These are phyloP conservation scores for Toxonevra muliebris DNA, from an alignment of 2,888 invertebrate species.

Conservation along the genomic window DNA sequence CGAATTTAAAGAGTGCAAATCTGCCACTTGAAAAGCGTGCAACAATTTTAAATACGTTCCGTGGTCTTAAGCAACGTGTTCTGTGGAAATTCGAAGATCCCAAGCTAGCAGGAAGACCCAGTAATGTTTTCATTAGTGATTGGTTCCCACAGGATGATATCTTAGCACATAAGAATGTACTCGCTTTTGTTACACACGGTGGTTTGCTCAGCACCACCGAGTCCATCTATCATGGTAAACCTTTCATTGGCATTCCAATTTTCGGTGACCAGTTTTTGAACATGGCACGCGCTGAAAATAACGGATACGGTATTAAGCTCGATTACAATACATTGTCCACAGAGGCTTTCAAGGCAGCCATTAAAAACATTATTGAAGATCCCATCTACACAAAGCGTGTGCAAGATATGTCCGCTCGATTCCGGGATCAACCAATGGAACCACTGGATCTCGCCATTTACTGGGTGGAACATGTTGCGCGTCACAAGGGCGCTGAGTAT, in stretches of 20 bases:
- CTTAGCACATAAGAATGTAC: slow-evolving; percentile 65
- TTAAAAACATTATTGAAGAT: slow-evolving; percentile 48
- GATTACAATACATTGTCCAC: slow-evolving; percentile 57
- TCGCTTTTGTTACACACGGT: slow-evolving; percentile 66
- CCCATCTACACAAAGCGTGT: slow-evolving; percentile 42
- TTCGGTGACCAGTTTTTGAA: slow-evolving; percentile 68
- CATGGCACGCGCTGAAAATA: slow-evolving; percentile 62
- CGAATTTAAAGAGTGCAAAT: slow-evolving; percentile 55
- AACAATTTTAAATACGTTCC: slow-evolving; percentile 50
- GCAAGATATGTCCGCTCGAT: slow-evolving; percentile 50
- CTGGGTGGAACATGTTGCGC: slow-evolving; percentile 60
- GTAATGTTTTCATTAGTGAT: slow-evolving; percentile 59
- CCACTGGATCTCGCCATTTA: slow-evolving; percentile 57
- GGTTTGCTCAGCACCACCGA: slow-evolving; percentile 66
- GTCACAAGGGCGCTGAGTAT: slow-evolving; percentile 61
- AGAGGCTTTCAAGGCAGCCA: slow-evolving; percentile 48
- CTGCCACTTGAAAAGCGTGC: slow-evolving; percentile 51
- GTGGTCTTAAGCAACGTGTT: slow-evolving; percentile 60
- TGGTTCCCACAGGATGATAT: slow-evolving; percentile 67
- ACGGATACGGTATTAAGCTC: slow-evolving; percentile 63
- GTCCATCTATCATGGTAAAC: slow-evolving; percentile 66
- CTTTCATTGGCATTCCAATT: slow-evolving; percentile 67
- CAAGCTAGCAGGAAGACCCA: slow-evolving; percentile 52
- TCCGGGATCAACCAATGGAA: slow-evolving; percentile 56
- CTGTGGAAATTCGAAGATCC: slow-evolving; percentile 65